A percentile compares a stretch with the other conserved stretches of the same genome.
Conservation (phyloP, 2,888 invertebrate genomes). For the Teleogryllus oceanicus region DNA sequence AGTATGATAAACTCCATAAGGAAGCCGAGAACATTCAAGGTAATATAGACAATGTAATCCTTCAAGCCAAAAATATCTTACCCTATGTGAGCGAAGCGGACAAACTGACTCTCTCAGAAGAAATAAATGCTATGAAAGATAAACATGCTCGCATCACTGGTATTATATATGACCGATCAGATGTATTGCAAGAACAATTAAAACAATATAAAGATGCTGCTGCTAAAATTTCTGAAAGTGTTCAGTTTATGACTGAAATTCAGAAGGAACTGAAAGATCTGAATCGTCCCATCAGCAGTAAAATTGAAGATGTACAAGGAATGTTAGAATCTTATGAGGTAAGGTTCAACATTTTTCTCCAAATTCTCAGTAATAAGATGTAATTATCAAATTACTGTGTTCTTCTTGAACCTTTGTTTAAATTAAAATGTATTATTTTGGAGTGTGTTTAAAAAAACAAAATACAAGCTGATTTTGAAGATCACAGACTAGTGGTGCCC, state of each 20-base stretch:
- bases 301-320: constrained; percentile 85
- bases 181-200: constrained; percentile 70
- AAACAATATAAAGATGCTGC: constrained; percentile 78
- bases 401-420: neutral
- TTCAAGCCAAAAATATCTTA: constrained; percentile 75
- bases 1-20: constrained; percentile 71
- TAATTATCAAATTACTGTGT: neutral
- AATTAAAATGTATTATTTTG: too few species aligned
- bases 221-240: constrained; percentile 72
- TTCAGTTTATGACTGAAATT: constrained; percentile 75
- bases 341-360: neutral
- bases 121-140: constrained; percentile 72
- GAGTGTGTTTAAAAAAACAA: too few species aligned
- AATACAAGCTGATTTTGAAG: too few species aligned
- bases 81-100: constrained; percentile 82
- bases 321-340: constrained; percentile 70
- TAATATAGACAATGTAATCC: constrained; percentile 69
- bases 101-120: constrained; percentile 76
- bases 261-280: constrained; percentile 78
- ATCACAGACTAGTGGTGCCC: too few species aligned
- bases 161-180: constrained; percentile 71
- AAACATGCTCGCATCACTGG: constrained; percentile 70
- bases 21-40: constrained; percentile 69
- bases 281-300: constrained; percentile 81
- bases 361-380: neutral